Conservation (phyloP, 2,888 invertebrate species). For the Hydraecia micacea region DNA sequence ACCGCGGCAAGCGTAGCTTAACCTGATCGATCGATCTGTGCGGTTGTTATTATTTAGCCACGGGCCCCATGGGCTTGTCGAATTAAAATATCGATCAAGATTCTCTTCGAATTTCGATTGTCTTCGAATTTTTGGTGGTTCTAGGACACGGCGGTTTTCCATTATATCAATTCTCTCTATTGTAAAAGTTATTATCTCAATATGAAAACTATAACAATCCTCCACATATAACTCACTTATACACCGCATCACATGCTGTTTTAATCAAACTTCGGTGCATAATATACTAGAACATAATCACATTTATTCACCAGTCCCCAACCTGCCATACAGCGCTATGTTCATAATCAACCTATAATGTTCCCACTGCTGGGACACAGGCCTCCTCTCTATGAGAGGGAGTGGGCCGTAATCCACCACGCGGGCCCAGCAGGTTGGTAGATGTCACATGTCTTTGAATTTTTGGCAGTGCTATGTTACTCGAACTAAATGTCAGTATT, state of each 20-base stretch:
- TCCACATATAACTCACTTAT: neutral
- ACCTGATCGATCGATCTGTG: too few species aligned
- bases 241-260: neutral
- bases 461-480: neutral
- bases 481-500: conserved; percentile 26
- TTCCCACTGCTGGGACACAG: too few species aligned
- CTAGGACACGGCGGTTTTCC: neutral
- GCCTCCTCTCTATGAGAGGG: too few species aligned
- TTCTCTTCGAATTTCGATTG: too few species aligned
- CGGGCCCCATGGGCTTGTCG: too few species aligned
- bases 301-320: neutral
- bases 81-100: neutral
- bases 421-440: too few species aligned
- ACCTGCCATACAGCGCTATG: neutral
- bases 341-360: too few species aligned
- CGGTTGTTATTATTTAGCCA: too few species aligned
- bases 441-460: too few species aligned
- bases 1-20: too few species aligned
- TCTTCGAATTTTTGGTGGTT: neutral
- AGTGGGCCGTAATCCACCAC: too few species aligned
- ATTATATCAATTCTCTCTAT: neutral
- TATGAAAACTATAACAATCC: neutral
- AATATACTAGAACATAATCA: conserved; percentile 1
- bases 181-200: neutral
- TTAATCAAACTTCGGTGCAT: conserved; percentile 7